Base-by-base conservation (phyloP, 2,888 invertebrate genomes). In the Tridacna gigas region DNA sequence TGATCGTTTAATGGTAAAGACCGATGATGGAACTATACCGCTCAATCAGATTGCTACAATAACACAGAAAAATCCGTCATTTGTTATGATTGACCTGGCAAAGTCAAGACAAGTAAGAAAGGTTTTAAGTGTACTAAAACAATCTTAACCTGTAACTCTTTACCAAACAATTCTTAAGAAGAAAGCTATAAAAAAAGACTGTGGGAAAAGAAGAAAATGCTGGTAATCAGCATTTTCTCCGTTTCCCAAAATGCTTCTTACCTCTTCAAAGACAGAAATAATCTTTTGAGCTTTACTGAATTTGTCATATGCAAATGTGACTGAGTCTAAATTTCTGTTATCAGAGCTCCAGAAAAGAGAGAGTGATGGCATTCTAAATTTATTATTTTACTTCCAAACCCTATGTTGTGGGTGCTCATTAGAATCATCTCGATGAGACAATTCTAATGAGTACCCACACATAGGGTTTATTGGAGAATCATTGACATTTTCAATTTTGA, bases 31-130 rank as follows among this genome's bases (percentile, higher is more conserved):
- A 9, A 88, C 84, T 69, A 97, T 97, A 93, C 97, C 97, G 61
- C 95, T 99, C 20, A 97, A 98, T 95, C 98, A 99, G 94, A 94
- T 99, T 26, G 98, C 97, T 0, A 98, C 98, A 95, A 97, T 99
- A 77, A 96, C 97, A 0, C 96, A 97, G 80, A 98, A 98, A 94
- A 97, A 97, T 94, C 97, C 98, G 0, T 97, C 98, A 95, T 96
- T 97, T 1, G 96, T 98, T 77, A 96, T 98, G 0, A 95, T 99
- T 18, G 97, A 98, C 94, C 96, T 98, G 96, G 95, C 97, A 74
- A 96, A 97, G 0, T 97, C 98, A 94, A 98, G 99, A 0, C 97
- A 98, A 96, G 94, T 94, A 82, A 75, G 79, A 1, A 20, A 56
- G 2, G 3, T 56, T 56, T 56, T 20, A 20, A n/a, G n/a, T 37